Percentiles rank a stretch among this genome's conserved stretches.
Conservation (phyloP, 2,797 vertebrate genomes). For the Manis pentadactyla region DNA sequence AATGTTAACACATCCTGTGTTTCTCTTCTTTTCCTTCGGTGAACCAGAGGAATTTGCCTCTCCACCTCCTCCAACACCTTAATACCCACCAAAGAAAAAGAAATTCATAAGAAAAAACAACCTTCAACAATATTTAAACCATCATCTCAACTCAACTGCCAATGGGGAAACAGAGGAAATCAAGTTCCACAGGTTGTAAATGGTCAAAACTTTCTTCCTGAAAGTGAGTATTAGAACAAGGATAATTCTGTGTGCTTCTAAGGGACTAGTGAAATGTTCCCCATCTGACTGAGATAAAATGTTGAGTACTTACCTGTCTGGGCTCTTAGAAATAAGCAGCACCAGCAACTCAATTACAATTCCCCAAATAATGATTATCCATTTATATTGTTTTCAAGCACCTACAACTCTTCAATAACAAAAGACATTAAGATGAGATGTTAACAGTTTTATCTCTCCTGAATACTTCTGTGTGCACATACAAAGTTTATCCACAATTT, state of each 20-base stretch:
- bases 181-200: background rate
- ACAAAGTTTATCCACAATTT: background rate
- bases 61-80: background rate
- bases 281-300: slow-evolving; percentile 18
- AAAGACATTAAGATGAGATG: background rate
- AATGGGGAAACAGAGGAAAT: background rate
- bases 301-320: slow-evolving; percentile 39
- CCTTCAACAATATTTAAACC: background rate
- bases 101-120: slow-evolving; percentile 45
- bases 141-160: slow-evolving; percentile 25
- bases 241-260: slow-evolving; percentile 58
- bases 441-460: background rate
- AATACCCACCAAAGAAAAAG: slow-evolving; percentile 49
- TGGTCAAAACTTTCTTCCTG: slow-evolving; percentile 50
- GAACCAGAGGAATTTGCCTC: slow-evolving; percentile 18
- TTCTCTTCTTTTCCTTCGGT: slow-evolving; percentile 64
- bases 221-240: slow-evolving; percentile 34
- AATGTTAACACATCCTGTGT: background rate
- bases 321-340: slow-evolving; percentile 60
- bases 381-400: slow-evolving; percentile 64
- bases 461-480: slow-evolving; percentile 45
- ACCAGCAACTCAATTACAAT: slow-evolving; percentile 58
- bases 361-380: slow-evolving; percentile 53
- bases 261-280: slow-evolving; percentile 24
- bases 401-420: slow-evolving; percentile 56